Conservation (phyloP, 1,140 invertebrate species). For the Drosophila lacertosa region DNA sequence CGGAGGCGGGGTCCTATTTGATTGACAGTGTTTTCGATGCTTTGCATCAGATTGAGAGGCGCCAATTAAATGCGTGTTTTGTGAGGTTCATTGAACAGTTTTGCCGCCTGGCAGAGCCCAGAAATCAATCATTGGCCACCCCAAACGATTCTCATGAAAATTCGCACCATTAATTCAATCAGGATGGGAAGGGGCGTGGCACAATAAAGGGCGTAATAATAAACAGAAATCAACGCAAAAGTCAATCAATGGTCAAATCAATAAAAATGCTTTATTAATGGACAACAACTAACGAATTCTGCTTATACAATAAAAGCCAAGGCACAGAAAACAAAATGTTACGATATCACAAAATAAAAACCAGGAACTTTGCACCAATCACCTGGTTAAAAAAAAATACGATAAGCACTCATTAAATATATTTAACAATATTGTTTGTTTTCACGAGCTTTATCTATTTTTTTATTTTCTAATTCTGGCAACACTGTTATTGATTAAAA, state of each 20-base stretch:
- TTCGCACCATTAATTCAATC: constrained; percentile 78
- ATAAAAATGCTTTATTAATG: constrained; percentile 74
- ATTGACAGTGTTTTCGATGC: constrained; percentile 66
- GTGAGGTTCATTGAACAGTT: constrained; percentile 74
- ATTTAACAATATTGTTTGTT: constrained; percentile 9
- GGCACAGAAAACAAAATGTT: too few species aligned
- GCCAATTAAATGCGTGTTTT: constrained; percentile 75
- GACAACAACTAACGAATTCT: constrained; percentile 25
- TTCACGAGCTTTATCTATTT: constrained; percentile 8
- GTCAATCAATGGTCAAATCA: constrained; percentile 79
- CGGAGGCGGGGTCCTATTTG: too few species aligned
- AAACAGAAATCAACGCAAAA: constrained; percentile 77
- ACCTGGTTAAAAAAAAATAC: constrained; percentile 25
- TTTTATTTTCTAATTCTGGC: neutral
- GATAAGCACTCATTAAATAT: constrained; percentile 17
- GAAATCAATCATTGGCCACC: constrained; percentile 59
- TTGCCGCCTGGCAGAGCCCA: constrained; percentile 43
- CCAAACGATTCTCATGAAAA: constrained; percentile 70
- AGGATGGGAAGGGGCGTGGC: constrained; percentile 11
- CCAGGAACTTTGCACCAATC: constrained; percentile 53
- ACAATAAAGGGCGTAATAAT: constrained; percentile 69
- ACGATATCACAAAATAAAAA: neutral
- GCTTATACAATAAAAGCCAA: neutral
- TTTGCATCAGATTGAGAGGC: constrained; percentile 23
- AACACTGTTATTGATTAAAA: too few species aligned